Base-by-base conservation (phyloP, 2,797 vertebrate genomes). In the Takifugu ocellatus region DNA sequence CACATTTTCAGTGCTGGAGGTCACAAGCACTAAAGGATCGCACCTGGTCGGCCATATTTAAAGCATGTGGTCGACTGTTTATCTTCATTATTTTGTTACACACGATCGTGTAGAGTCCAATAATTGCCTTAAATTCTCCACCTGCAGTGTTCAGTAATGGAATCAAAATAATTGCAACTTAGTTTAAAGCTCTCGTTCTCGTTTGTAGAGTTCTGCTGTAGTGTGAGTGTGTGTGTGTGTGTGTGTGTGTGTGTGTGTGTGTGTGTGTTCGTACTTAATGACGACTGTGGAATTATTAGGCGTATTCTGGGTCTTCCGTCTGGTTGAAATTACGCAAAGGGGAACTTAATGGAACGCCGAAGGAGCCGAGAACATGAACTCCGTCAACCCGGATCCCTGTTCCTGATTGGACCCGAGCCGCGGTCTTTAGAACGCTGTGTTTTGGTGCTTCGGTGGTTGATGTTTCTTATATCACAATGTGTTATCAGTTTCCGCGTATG, bases 331-430 rank as follows among this genome's bases (percentile, higher is more conserved):
- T 63, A 73, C 31, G 55, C 50, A 63, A 21, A 21, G 56, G 49
- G 65, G 74, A 74, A 67, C 39, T 45, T 24, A 43, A 70, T 47
- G 57, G 68, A 62, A 45, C 43, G 24, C 54, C 33, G 59, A 58
- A 59, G 45, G 56, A 47, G 49, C 51, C 29, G 63, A 60, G 48
- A 61, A 63, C 58, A 67, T 83, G 80, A 86, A 86, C 85, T 67
- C 84, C 52, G 39, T 86, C 80, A 86, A 85, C 87, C 79, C 74
- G 54, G 61, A 79, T 76, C 64, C 64, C 14, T 8, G 59, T 21
- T 71, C 56, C 76, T 84, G 76, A 85, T 86, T 86, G 81, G 85
- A 79, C 74, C 77, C 25, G 61, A 55, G 49, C 65, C 52, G 49
- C 33, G 59, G 4, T 46, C 68, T 54, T 67, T 55, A 70, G 1